Evolutionary conservation across 2,113 vertebrate species (phyloP).

Genomic region (Octodon degus): DNA sequence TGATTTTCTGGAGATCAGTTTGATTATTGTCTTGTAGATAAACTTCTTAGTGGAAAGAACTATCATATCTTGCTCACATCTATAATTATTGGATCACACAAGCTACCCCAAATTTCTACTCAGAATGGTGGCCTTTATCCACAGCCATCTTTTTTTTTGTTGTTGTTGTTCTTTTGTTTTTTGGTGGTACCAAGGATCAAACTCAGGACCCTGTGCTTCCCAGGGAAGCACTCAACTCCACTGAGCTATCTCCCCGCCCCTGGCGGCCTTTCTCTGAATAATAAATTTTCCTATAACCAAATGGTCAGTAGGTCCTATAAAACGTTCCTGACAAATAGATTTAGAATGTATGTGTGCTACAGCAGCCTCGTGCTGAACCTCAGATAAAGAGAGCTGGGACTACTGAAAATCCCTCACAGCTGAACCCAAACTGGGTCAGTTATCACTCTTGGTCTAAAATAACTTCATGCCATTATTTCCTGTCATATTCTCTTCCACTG

Average conservation of each 20-base stretch:
- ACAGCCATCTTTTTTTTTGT: no score
- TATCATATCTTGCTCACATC: constrained; percentile 8
- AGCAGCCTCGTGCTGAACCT: not conserved
- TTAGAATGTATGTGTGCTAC: not conserved
- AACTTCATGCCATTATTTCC: not conserved
- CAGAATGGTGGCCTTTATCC: not conserved
- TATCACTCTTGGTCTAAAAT: not conserved
- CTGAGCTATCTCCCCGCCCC: no score
- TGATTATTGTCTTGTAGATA: constrained; percentile 48
- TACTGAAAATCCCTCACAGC: not conserved
- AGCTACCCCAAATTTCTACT: constrained; percentile 8
- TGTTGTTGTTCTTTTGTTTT: no score
- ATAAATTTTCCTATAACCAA: not conserved
- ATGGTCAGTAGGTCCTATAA: not conserved
- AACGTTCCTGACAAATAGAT: not conserved
- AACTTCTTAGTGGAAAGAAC: constrained; percentile 49
- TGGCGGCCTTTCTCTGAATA: not conserved
- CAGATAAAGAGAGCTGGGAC: not conserved
- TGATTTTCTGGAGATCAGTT: constrained; percentile 28
- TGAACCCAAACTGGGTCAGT: not conserved
- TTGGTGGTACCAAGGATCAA: no score
- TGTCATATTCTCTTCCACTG: not conserved
- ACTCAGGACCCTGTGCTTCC: no score
- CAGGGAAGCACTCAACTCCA: no score
- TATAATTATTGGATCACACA: constrained; percentile 12